Conservation (phyloP, 2,797 vertebrate species). For the Agapornis canus region DNA sequence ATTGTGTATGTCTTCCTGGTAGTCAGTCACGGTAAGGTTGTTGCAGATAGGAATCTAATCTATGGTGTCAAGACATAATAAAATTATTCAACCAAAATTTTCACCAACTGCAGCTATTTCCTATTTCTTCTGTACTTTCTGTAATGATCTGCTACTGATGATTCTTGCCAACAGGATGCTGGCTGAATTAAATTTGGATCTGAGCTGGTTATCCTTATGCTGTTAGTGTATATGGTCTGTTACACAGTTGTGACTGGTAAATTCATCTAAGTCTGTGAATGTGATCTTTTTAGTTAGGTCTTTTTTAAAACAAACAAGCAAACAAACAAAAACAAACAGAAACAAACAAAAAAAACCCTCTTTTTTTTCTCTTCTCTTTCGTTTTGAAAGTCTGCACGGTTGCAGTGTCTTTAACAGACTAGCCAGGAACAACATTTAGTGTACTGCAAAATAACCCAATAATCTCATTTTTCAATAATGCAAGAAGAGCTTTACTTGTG, state of each 20-base stretch:
- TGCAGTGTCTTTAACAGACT: neutral
- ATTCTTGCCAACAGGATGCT: neutral
- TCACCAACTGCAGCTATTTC: neutral
- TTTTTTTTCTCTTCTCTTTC: neutral
- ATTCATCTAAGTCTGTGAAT: neutral
- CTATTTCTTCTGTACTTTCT: neutral
- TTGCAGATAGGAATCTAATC: neutral
- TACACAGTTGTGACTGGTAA: neutral
- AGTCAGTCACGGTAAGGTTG: neutral
- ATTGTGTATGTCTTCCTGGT: neutral
- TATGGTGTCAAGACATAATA: neutral
- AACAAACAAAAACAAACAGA: neutral
- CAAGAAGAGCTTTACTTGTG: neutral
- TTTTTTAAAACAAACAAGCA: neutral
- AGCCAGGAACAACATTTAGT: neutral
- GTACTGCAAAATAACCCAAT: neutral
- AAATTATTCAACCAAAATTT: neutral
- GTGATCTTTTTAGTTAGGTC: neutral
- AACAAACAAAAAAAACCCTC: neutral
- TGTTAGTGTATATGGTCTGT: neutral
- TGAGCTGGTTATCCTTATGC: neutral
- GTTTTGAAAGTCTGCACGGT: neutral
- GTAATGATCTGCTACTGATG: neutral
- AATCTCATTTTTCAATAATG: neutral
- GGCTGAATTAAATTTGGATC: neutral